Evolutionary conservation across 2,797 vertebrate genomes (phyloP), one percentile per base, ranked within the genome.

Genomic region (Meda fulgida): DNA sequence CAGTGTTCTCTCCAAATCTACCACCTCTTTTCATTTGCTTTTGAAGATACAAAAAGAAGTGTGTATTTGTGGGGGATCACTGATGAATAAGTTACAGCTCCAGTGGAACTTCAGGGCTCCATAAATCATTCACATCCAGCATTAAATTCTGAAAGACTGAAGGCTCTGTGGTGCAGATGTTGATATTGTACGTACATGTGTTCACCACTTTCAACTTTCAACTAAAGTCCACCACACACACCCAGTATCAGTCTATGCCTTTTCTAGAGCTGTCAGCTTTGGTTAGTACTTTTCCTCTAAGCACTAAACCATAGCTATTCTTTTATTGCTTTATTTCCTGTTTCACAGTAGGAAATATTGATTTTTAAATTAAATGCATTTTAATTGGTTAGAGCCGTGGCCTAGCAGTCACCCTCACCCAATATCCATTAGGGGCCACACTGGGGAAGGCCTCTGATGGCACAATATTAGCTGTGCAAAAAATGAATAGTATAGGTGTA

Each of bases 31-130:
- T 75, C 48, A 46, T 55, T 63, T 73, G n/a, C 70, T 84, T 48
- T 69, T 51, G 60, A 76, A 72, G 65, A 69, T 76, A 71, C 78
- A 71, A 73, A 63, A 16, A 67, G 48, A 60, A 75, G 23, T 75
- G 48, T 80, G 70, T 75, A 40, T 69, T 80, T 48, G 77, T 43
- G 63, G 53, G 6, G 78, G 78, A 67, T 48, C 2, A 23, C 70
- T 80, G 78, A 78, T 75, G 36, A 84, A 80, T 87, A 83, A 69
- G 29, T 70, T 65, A 69, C n/a, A 77, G 60, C 31, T 84, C 40
- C 73, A 21, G 55, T 4, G 65, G 69, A 70, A 34, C 51, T 67
- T 78, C n/a, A 76, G 77, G 34, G 29, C 34, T 69, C 48, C n/a
- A 76, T 84, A 51, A 83, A 81, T 51, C 48, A 84, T 87, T 73